Evolutionary conservation across 2,113 vertebrate species (phyloP).

Genomic region (Cololabis saira): DNA sequence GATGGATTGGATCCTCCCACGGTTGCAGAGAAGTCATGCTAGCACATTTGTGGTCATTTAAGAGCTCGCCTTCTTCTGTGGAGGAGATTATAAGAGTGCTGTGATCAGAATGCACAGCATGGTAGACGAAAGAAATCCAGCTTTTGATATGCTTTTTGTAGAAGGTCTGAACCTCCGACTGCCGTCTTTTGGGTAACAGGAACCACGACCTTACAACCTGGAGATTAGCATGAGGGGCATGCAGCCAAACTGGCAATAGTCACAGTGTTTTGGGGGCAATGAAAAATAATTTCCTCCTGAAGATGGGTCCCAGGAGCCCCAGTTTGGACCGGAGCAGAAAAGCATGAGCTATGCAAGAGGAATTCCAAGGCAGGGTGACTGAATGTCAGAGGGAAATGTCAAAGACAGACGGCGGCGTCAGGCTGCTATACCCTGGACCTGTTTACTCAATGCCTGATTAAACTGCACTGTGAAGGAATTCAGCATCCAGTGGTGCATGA

Average conservation of each 20-base stretch:
- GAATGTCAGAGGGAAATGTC: slow-evolving; percentile 75
- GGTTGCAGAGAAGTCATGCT: slow-evolving; percentile 26
- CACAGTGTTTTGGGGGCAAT: slow-evolving; percentile 75
- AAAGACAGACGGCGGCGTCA: slow-evolving; percentile 77
- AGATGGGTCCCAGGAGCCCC: slow-evolving; percentile 64
- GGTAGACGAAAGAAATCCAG: slow-evolving; percentile 3
- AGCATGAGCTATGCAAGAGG: slow-evolving; percentile 72
- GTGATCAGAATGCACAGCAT: background rate
- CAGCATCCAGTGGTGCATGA: slow-evolving; percentile 25
- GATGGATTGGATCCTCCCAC: slow-evolving; percentile 35
- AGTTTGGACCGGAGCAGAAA: slow-evolving; percentile 58
- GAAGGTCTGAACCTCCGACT: slow-evolving; percentile 39
- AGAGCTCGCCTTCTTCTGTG: background rate
- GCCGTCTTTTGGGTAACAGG: slow-evolving; percentile 37
- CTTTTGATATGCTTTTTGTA: slow-evolving; percentile 26
- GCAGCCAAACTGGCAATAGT: slow-evolving; percentile 69
- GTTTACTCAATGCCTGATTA: slow-evolving; percentile 72
- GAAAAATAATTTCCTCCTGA: slow-evolving; percentile 83
- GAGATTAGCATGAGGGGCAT: slow-evolving; percentile 25
- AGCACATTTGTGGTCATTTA: slow-evolving; percentile 45
- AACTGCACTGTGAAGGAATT: slow-evolving; percentile 55
- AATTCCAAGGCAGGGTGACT: slow-evolving; percentile 71
- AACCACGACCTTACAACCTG: slow-evolving; percentile 37
- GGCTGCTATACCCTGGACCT: slow-evolving; percentile 55
- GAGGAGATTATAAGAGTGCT: background rate